phyloP scores from a whole-genome alignment of 2,797 vertebrate species.

The Scomberomorus guttatus region DNA sequence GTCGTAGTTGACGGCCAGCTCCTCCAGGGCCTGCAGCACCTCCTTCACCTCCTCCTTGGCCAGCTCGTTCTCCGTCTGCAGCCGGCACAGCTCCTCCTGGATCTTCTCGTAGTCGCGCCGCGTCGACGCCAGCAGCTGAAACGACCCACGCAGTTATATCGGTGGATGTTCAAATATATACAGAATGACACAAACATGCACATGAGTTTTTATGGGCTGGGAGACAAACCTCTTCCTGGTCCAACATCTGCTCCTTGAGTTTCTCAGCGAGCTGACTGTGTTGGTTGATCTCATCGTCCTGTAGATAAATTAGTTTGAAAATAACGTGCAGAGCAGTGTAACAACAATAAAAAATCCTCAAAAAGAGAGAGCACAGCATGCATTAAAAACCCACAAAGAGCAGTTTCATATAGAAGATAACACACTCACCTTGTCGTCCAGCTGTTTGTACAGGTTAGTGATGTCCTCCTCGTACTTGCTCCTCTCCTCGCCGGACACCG shows the following conservation, averaged over 20 bases:
- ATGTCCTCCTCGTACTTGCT: conserved; percentile 91
- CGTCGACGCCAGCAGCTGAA: conserved; percentile 91
- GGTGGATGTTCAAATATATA: too few species aligned
- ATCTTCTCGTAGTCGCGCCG: conserved; percentile 92
- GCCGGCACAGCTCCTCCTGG: conserved; percentile 92
- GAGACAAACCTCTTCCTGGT: conserved; percentile 92
- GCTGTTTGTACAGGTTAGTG: conserved; percentile 90
- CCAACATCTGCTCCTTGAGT: conserved; percentile 94
- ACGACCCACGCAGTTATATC: not conserved
- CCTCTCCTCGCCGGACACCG: conserved; percentile 84
- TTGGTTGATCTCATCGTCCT: conserved; percentile 98
- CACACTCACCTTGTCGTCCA: conserved; percentile 92
- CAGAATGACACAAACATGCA: too few species aligned
- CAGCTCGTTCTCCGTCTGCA: conserved; percentile 93
- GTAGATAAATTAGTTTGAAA: not conserved
- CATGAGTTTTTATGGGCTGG: too few species aligned
- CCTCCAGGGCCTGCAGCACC: conserved; percentile 95
- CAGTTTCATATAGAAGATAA: too few species aligned
- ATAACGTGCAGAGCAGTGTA: too few species aligned
- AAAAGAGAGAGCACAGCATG: too few species aligned
- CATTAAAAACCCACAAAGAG: too few species aligned
- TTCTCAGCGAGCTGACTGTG: conserved; percentile 94
- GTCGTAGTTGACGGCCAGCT: conserved; percentile 97
- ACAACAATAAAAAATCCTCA: too few species aligned
- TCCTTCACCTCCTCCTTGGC: conserved; percentile 97